Evolutionary conservation across 2,888 invertebrate species (phyloP), one percentile per base, ranked within the genome.

Genomic region (Onthophagus sagittarius): DNA sequence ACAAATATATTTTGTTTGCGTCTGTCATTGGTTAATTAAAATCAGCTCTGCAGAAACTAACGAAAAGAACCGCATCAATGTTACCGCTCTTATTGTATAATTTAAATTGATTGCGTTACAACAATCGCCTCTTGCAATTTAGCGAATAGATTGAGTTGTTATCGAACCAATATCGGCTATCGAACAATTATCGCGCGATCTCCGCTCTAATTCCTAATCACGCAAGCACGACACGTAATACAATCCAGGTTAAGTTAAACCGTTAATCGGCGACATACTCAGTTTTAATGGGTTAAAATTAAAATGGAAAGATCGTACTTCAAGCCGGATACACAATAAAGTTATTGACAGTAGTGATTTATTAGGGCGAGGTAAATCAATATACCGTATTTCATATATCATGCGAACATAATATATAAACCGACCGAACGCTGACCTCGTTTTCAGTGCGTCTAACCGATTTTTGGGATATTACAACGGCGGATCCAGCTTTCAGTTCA

Each of bases 301-400:
- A 53, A 53, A 53, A 53, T 9, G 39, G 6, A 53, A 53, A 11
- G 39, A 53, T 53, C 6, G 39, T 11, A 53, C 39, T 53, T 53
- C 39, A 11, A 53, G 7, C 11, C 39, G 39, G 67, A 67, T 79
- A 82, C 82, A 82, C 82, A 82, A 82, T 82, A 82, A 81, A 83
- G 80, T 79, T 81, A 83, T 81, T 78, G 83, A 81, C 82, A 82
- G 81, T 73, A 80, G 75, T 83, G 82, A 83, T 83, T 82, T 82
- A 83, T 83, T 81, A 79, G 79, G 76, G 76, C 75, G 76, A 80
- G 79, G 79, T 79, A 79, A 82, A 83, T 83, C 82, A 82, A 83
- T 83, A 82, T 78, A 78, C 77, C 75, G 76, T 78, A 80, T 81
- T 80, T 80, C 81, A 82, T 81, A 80, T 79, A 81, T 80, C 80